Percentiles rank a stretch among this genome's conserved stretches.
These are phyloP conservation scores for Troides helena DNA, from an alignment of 2,888 invertebrate species.

Conservation along the genomic window DNA sequence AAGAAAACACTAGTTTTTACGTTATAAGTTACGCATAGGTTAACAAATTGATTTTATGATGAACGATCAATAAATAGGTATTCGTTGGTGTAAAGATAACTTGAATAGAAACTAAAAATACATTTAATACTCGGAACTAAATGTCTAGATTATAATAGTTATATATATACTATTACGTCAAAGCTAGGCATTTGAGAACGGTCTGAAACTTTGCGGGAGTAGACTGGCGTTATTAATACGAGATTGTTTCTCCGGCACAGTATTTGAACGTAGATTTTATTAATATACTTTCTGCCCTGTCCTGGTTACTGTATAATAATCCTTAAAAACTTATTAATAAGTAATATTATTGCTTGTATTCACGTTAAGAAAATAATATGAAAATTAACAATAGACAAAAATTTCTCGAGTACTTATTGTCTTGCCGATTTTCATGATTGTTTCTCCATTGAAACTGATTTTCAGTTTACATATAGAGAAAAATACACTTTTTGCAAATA, in stretches of 20 bases:
- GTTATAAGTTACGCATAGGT: too few species aligned
- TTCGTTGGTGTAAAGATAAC: too few species aligned
- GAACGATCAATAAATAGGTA: too few species aligned
- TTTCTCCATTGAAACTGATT: too few species aligned
- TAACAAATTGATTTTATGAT: too few species aligned
- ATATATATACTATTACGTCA: constrained; percentile 2
- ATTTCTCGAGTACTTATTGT: background rate
- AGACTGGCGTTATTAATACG: constrained; percentile 15
- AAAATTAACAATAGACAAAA: background rate
- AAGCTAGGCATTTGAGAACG: constrained; percentile 7
- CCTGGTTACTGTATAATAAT: background rate
- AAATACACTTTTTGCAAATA: too few species aligned
- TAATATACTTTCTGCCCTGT: constrained; percentile 8
- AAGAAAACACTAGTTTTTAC: too few species aligned
- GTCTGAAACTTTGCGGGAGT: constrained; percentile 6
- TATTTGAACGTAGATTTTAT: constrained; percentile 8
- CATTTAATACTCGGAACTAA: background rate
- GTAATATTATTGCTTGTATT: background rate
- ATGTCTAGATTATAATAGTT: background rate
- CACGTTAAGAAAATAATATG: background rate
- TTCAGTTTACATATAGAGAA: too few species aligned
- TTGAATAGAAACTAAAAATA: background rate
- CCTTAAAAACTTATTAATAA: background rate
- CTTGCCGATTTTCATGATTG: background rate
- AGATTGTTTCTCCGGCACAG: constrained; percentile 9